phyloP scores from a whole-genome alignment of 2,888 invertebrate genomes.

The Tortrix viridana region DNA sequence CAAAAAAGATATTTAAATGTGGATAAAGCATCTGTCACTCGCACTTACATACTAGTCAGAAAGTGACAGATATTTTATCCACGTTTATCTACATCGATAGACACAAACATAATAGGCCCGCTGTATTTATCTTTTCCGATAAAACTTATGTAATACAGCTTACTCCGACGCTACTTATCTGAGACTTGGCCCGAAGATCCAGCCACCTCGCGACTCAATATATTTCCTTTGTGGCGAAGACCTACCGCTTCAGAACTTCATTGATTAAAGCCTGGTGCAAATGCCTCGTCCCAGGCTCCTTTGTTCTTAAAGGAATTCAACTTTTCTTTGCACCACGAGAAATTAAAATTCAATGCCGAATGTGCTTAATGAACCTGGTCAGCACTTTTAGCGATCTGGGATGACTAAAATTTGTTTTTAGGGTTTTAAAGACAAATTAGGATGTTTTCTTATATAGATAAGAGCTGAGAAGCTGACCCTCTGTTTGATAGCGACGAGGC shows the following conservation, averaged over 20 bases:
- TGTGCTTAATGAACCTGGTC: conserved; percentile 29
- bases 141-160: background rate
- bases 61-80: too few species aligned
- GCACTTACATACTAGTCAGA: too few species aligned
- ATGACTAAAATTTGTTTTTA: background rate
- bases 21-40: too few species aligned
- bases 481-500: too few species aligned
- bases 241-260: conserved; percentile 71
- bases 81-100: too few species aligned
- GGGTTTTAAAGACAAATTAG: background rate
- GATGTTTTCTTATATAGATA: too few species aligned
- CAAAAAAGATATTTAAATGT: too few species aligned
- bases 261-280: conserved; percentile 77
- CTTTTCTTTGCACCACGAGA: conserved; percentile 53
- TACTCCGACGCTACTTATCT: conserved; percentile 18
- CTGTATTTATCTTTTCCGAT: too few species aligned
- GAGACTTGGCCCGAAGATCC: conserved; percentile 51
- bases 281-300: conserved; percentile 60
- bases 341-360: conserved; percentile 39
- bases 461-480: too few species aligned
- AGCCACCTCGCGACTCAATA: conserved; percentile 67
- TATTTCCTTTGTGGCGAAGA: conserved; percentile 73
- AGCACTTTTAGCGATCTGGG: background rate
- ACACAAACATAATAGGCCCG: too few species aligned
- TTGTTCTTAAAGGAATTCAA: conserved; percentile 61